Evolutionary conservation across 2,113 vertebrate genomes (phyloP), one percentile per base, ranked within the genome.

Genomic region (Haliaeetus leucogaster): DNA sequence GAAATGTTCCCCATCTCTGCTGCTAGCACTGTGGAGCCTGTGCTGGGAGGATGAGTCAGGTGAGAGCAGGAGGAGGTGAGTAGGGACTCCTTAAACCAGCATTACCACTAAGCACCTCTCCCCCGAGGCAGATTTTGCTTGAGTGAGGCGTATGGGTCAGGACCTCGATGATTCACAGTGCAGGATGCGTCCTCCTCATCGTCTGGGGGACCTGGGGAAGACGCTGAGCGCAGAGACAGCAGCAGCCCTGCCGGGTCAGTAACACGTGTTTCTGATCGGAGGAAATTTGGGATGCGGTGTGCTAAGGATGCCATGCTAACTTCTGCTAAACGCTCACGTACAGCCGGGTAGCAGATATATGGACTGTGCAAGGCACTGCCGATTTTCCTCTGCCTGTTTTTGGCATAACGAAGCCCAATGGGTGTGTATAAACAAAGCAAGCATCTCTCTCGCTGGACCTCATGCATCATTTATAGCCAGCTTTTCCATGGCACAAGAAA

Each of bases 381-480:
- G 3, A 20, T 47, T 62, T 62, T 82, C 52, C 91, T 65, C 86
- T 48, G 92, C 93, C 86, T 19, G 53, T 26, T 74, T 89, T 68
- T 34, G 96, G 80, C 83, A 48, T 14, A 82, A 85, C 9, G 58
- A 85, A 96, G 65, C 93, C 93, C 95, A 4, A 27, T 1, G 95
- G 78, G 84, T 95, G 95, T 71, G 95, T 86, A 90, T 23, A 96
- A 96, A 97, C 96, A 94, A 86, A 93, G 74, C 82, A 32, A 56
- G 87, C 89, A 72, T 90, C 86, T 45, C 92, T 73, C 92, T 95
- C 43, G 0, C 96, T 67, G 96, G 96, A 95, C 96, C 94, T 97
- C 92, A 96, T 95, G 65, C 95, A 97, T 90, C 95, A 97, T 97
- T 97, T 94, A 91, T 89, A 82, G 88, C 76, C 95, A 97, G 88